Evolutionary conservation across 2,888 invertebrate genomes (phyloP), one percentile per base, ranked within the genome.

Genomic region (Siphonodentalium dalli): DNA sequence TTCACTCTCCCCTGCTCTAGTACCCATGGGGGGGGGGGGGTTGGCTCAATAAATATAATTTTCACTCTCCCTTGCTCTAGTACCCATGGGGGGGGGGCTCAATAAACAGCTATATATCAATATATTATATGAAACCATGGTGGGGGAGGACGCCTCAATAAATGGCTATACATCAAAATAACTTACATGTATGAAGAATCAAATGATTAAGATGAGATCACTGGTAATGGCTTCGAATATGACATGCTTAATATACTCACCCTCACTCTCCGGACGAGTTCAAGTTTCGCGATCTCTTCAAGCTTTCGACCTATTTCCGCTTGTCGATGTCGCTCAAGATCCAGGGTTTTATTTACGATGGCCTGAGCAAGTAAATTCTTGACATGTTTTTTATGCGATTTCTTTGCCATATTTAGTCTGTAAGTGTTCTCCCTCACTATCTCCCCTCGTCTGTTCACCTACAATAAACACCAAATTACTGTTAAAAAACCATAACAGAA

Each of bases 231-330:
- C n/a, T n/a, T n/a, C n/a, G n/a, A n/a, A n/a, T n/a, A n/a, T n/a
- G n/a, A n/a, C n/a, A n/a, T n/a, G n/a, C 23, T 24, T n/a, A 7
- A 18, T 7, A 18, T 15, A 44, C 77, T 63, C 68, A 82, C 81
- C 69, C 74, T 58, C 0, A 82, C 78, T 68, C 77, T 59, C 21
- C 73, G 60, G 18, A 82, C 81, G 18, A 79, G 62, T 61, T 82
- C 81, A 33, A 81, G 75, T 50, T 81, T 82, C 1, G 79, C 69
- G 26, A 81, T 81, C 54, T 81, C 80, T 46, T 82, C 81, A 21
- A 82, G 62, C 52, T 79, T 79, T 31, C 69, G 65, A 35, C 72
- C 69, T 18, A 82, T 78, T 44, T 74, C 71, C 3, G 75, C 74
- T 49, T 79, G 77, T 43, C 79, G 58, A 24, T 63, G 65, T 28